A percentile compares a stretch with the other conserved stretches of the same genome.
Evolutionary conservation across 1,140 invertebrate genomes (phyloP).

Genomic region (Heliothis subflexa): DNA sequence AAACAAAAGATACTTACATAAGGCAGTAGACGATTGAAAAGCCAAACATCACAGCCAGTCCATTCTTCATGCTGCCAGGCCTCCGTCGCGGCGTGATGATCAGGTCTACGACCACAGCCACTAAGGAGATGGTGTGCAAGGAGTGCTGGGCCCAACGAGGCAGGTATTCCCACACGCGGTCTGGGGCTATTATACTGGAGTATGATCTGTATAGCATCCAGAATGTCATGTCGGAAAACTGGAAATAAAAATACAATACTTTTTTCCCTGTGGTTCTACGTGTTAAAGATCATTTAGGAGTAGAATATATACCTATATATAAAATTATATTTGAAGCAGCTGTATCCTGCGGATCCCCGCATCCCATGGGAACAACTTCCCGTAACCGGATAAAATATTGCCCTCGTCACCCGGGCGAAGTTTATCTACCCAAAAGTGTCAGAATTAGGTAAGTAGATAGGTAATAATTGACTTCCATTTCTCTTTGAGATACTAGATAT

Average conservation of each 20-base stretch:
- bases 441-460: too few species aligned
- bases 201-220: constrained; percentile 61
- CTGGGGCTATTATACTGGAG: constrained; percentile 56
- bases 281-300: too few species aligned
- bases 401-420: too few species aligned
- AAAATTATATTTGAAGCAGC: too few species aligned
- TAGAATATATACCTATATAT: too few species aligned
- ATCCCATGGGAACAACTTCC: too few species aligned
- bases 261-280: too few species aligned
- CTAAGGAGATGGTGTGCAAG: constrained; percentile 61
- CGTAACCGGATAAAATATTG: too few species aligned
- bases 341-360: too few species aligned
- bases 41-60: constrained; percentile 41
- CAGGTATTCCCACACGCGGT: constrained; percentile 58
- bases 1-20: constrained; percentile 57
- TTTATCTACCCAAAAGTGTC: too few species aligned
- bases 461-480: too few species aligned
- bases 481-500: too few species aligned
- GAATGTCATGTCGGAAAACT: constrained; percentile 62
- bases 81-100: constrained; percentile 57
- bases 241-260: constrained; percentile 33
- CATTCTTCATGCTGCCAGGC: constrained; percentile 51
- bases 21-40: constrained; percentile 53
- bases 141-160: constrained; percentile 64
- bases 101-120: constrained; percentile 57